Percentiles rank a stretch among this genome's conserved stretches.
These are phyloP conservation scores for Bradypus variegatus DNA, from an alignment of 2,797 vertebrate genomes.

Conservation along the genomic window DNA sequence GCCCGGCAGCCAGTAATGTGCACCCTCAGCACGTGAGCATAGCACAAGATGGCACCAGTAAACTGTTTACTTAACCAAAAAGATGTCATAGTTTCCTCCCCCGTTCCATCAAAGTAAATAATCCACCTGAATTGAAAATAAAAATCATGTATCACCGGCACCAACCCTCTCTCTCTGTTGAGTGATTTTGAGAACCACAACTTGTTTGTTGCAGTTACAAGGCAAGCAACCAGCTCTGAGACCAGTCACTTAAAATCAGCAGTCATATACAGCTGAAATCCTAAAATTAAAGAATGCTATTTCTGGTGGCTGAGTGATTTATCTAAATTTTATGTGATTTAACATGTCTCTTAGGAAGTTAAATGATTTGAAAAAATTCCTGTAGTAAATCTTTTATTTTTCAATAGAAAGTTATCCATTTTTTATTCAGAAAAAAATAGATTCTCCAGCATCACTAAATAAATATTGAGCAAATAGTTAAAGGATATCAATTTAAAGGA, in stretches of 20 bases:
- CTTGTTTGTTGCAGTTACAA: background rate
- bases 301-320: background rate
- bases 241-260: background rate
- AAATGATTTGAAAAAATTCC: constrained; percentile 34
- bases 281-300: background rate
- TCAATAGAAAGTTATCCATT: constrained; percentile 1
- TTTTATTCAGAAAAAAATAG: constrained; percentile 39
- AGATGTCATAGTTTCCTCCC: background rate
- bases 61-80: background rate
- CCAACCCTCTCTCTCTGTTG: background rate
- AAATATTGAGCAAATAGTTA: constrained; percentile 17
- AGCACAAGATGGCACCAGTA: background rate
- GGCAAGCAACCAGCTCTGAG: background rate
- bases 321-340: constrained; percentile 37
- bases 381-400: constrained; percentile 38
- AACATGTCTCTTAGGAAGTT: constrained; percentile 30
- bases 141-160: background rate
- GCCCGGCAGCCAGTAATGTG: background rate
- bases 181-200: background rate
- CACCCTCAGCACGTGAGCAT: background rate
- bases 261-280: background rate
- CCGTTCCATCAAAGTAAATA: background rate
- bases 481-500: background rate
- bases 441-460: constrained; percentile 27
- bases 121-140: background rate